Evolutionary conservation across 1,140 invertebrate genomes (phyloP).

Genomic region (Leptoteleia sp.): DNA sequence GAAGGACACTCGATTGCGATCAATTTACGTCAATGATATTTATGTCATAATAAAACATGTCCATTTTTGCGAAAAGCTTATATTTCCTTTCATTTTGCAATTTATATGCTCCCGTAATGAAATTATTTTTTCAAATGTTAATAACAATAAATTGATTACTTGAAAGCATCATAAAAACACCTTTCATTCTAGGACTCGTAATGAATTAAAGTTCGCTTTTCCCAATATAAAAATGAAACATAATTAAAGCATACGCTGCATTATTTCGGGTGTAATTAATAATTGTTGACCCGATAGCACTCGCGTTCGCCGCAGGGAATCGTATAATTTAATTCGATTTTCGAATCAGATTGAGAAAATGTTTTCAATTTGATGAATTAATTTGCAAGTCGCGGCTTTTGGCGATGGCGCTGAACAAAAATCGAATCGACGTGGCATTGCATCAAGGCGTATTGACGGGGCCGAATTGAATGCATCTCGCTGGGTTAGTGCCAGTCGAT

Average conservation of each 20-base stretch:
- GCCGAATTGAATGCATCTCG: constrained; percentile 30
- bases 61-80: neutral
- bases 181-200: too few species aligned
- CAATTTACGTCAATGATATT: constrained; percentile 44
- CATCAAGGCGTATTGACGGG: constrained; percentile 31
- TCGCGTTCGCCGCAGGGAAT: neutral
- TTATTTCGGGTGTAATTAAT: constrained; percentile 19
- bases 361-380: constrained; percentile 34
- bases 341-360: constrained; percentile 29
- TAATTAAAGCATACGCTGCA: too few species aligned
- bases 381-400: constrained; percentile 39
- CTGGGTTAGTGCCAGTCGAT: constrained; percentile 32
- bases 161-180: too few species aligned
- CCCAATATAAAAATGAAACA: too few species aligned
- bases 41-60: constrained; percentile 33
- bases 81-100: too few species aligned
- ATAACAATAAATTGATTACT: too few species aligned
- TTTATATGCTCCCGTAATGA: too few species aligned
- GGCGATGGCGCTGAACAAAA: constrained; percentile 27
- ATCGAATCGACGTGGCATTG: constrained; percentile 41
- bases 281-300: constrained; percentile 31
- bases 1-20: constrained; percentile 31
- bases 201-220: too few species aligned
- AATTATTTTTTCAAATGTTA: too few species aligned
- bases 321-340: constrained; percentile 26